Percentiles rank a stretch among this genome's conserved stretches.
Conservation (phyloP, 1,140 invertebrate species). For the Drosophila albomicans region DNA sequence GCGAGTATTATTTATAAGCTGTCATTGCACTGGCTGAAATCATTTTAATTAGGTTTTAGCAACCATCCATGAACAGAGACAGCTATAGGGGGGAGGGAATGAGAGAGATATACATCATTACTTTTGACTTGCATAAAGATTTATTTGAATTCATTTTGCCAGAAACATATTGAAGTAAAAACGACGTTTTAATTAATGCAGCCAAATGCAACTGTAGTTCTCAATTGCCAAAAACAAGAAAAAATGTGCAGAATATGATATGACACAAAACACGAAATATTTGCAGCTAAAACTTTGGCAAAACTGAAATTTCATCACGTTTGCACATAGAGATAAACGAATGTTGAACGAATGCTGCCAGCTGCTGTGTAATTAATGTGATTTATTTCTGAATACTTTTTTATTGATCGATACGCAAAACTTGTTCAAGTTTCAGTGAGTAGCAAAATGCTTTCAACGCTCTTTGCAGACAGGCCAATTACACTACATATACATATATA, state of each 20-base stretch:
- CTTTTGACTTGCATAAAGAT: constrained; percentile 14
- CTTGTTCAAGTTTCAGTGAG: constrained; percentile 45
- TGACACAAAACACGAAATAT: constrained; percentile 8
- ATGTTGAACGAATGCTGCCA: constrained; percentile 14
- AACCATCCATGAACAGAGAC: background rate
- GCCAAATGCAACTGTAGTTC: background rate
- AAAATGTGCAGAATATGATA: background rate
- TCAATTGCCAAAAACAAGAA: constrained; percentile 2
- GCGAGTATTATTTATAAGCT: constrained; percentile 1
- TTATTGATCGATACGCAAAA: constrained; percentile 39
- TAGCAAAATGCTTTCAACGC: constrained; percentile 37
- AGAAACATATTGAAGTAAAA: constrained; percentile 2
- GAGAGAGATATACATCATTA: background rate
- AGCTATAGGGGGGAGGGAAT: background rate
- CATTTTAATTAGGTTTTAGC: constrained; percentile 25
- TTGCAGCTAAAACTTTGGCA: constrained; percentile 7
- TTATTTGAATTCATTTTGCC: constrained; percentile 17
- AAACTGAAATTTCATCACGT: constrained; percentile 38
- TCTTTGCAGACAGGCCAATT: constrained; percentile 38
- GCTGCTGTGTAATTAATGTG: constrained; percentile 47
- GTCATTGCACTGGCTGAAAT: constrained; percentile 19
- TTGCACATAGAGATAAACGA: constrained; percentile 31
- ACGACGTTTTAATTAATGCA: constrained; percentile 33
- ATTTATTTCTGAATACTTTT: constrained; percentile 38
- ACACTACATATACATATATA: background rate